These are phyloP conservation scores for Papilio aristodemus DNA, from an alignment of 1,140 invertebrate genomes.

Conservation along the genomic window DNA sequence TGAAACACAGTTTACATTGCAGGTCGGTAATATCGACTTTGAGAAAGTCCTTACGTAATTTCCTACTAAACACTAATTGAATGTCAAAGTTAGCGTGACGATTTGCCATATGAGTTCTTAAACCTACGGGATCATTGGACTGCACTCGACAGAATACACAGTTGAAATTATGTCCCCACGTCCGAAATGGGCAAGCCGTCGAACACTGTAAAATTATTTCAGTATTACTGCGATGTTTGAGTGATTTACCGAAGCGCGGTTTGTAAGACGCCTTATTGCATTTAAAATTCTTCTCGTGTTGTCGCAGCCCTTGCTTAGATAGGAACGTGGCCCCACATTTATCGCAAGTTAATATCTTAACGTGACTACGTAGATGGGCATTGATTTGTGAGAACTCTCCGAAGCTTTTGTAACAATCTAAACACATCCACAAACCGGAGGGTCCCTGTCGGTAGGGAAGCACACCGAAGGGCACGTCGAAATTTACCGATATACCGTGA, in stretches of 20 bases:
- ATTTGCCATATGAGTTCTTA: conserved; percentile 65
- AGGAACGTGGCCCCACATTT: conserved; percentile 70
- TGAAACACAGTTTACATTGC: conserved; percentile 69
- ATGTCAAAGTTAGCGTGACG: conserved; percentile 67
- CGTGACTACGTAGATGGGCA: conserved; percentile 62
- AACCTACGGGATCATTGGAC: conserved; percentile 64
- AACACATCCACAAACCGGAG: conserved; percentile 63
- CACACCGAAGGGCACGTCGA: conserved; percentile 66
- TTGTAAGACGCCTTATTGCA: conserved; percentile 70
- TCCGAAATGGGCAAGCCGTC: conserved; percentile 67
- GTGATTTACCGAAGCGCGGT: conserved; percentile 65
- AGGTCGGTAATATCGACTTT: conserved; percentile 72
- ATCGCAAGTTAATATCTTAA: conserved; percentile 71
- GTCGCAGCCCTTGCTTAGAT: conserved; percentile 64
- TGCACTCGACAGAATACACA: conserved; percentile 70
- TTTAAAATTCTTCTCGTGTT: conserved; percentile 69
- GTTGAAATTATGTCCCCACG: conserved; percentile 72
- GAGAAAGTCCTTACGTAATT: conserved; percentile 66
- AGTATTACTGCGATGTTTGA: conserved; percentile 67
- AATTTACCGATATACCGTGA: conserved; percentile 62
- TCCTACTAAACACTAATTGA: conserved; percentile 63
- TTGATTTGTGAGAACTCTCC: conserved; percentile 70
- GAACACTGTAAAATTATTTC: conserved; percentile 74
- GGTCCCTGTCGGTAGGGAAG: conserved; percentile 63
- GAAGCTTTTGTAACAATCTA: conserved; percentile 68